Conservation (phyloP, 2,888 invertebrate genomes). For the Euphydryas editha region DNA sequence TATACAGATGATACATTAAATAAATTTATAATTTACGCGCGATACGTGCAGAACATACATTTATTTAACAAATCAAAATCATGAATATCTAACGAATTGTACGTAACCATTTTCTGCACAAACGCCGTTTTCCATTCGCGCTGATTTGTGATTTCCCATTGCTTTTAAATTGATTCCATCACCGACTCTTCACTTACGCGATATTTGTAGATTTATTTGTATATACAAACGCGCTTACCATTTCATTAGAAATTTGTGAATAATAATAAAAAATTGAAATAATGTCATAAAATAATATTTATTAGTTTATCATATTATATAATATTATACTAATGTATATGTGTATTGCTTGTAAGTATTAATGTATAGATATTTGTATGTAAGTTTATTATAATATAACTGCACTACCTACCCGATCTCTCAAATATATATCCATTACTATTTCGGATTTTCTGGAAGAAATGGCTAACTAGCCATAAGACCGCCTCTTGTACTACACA, state of each 20-base stretch:
- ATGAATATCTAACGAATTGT: constrained; percentile 30
- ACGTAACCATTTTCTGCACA: constrained; percentile 7
- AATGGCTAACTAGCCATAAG: too few relatives aligned
- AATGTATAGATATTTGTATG: too few relatives aligned
- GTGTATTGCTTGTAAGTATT: too few relatives aligned
- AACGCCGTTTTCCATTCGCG: constrained; percentile 13
- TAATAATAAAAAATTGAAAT: background rate
- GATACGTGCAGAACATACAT: background rate
- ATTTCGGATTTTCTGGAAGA: too few relatives aligned
- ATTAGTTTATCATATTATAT: too few relatives aligned
- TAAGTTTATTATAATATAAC: too few relatives aligned
- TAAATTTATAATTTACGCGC: background rate
- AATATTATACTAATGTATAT: too few relatives aligned
- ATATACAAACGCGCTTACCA: background rate
- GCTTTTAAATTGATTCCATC: constrained; percentile 21
- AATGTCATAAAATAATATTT: too few relatives aligned
- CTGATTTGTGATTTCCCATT: constrained; percentile 20
- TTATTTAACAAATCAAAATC: constrained; percentile 21
- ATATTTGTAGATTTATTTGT: constrained; percentile 13
- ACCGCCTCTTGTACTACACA: too few relatives aligned
- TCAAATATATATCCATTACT: too few relatives aligned
- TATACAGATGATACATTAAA: too few relatives aligned
- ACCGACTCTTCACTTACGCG: constrained; percentile 6
- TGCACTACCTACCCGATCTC: too few relatives aligned
- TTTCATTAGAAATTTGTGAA: background rate